Percentiles rank a stretch among this genome's conserved stretches.
Conservation (phyloP, 2,888 invertebrate genomes). For the Athalia cordata region DNA sequence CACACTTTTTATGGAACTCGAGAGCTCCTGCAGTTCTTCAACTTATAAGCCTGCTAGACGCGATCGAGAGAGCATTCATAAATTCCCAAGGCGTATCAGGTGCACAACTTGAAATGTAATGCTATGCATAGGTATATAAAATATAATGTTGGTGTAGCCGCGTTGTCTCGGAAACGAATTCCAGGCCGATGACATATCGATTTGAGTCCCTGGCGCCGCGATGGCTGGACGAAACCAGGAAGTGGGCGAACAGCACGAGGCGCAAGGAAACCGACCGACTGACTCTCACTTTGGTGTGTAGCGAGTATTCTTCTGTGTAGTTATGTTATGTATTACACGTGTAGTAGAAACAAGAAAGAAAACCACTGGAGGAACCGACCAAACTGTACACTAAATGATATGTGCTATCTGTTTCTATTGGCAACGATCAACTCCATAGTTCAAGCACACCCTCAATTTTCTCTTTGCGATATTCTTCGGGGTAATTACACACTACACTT, state of each 20-base stretch:
- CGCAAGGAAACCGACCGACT: not conserved
- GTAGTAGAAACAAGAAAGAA: no score
- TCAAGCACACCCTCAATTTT: no score
- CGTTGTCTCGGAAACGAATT: constrained; percentile 52
- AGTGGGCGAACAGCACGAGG: constrained; percentile 32
- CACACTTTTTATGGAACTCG: not conserved
- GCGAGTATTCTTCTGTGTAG: no score
- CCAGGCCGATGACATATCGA: constrained; percentile 64
- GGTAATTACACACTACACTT: no score
- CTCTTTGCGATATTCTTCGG: no score
- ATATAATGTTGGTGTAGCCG: not conserved
- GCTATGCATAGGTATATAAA: not conserved
- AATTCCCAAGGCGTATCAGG: not conserved
- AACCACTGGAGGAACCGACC: no score
- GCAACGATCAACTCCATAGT: not conserved
- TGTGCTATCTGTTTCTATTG: constrained; percentile 35
- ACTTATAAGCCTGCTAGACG: not conserved
- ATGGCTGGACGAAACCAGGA: constrained; percentile 58
- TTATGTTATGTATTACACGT: no score
- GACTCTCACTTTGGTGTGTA: not conserved
- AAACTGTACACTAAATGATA: no score
- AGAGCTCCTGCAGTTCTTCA: not conserved
- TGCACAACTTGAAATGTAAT: not conserved
- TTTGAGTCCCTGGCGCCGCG: constrained; percentile 58
- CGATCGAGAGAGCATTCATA: not conserved